Evolutionary conservation across 1,140 invertebrate genomes (phyloP), one percentile per base, ranked within the genome.

Genomic region (Drosophila setifemur): DNA sequence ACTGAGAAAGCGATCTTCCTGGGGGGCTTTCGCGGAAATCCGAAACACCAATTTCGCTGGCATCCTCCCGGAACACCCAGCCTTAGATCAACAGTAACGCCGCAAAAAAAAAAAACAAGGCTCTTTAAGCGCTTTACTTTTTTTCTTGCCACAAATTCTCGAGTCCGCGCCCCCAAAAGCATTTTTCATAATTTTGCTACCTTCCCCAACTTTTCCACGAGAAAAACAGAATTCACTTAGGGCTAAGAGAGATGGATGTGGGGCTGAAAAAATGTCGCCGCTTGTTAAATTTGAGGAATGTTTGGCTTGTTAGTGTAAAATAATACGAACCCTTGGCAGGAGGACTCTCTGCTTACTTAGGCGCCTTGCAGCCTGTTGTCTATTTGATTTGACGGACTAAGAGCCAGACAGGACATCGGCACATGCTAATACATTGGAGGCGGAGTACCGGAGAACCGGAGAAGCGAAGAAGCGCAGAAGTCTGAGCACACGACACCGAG

Each of bases 221-320:
- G 8, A 16, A 57, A 58, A 37, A 35, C 53, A 58, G 37, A 85
- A 83, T 82, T 82, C 77, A 82, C 77, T 82, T 76, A 71, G 58
- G 48, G 40, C 54, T 19, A 48, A 81, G 63, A 60, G 57, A 48
- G 77, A 61, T 70, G 43, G 39, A 44, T 75, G 21, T 37, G 29
- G 31, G 29, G 47, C 58, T 61, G 50, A 28, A 35, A 67, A 61
- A 75, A 64, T 81, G 76, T 79, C 61, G 53, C 61, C 49, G 78
- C 78, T 77, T 73, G 55, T 72, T 72, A 71, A 61, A 54, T 66
- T 60, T 70, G 45, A 83, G 70, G 79, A 74, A 78, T 85, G 53
- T 55, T 73, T 73, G 73, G 57, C 58, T 78, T 85, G 78, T 83
- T 85, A 83, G 74, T 83, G 79, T 85, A 83, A 83, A 79, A 85